These are phyloP conservation scores for Thymelicus sylvestris DNA, from an alignment of 2,888 invertebrate genomes.

Conservation along the genomic window DNA sequence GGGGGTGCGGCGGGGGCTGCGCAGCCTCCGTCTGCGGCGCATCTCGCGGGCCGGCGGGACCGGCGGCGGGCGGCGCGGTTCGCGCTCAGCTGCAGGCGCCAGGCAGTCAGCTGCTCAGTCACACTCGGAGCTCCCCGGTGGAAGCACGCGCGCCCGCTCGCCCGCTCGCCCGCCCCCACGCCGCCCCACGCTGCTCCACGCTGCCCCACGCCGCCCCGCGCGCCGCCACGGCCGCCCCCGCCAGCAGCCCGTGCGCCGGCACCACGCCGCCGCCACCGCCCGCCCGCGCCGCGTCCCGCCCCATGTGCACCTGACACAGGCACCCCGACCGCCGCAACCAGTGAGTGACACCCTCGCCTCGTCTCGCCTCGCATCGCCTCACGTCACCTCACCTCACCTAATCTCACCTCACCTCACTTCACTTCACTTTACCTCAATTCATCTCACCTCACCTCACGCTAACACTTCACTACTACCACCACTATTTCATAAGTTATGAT, in stretches of 20 bases:
- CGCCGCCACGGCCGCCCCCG: conserved; percentile 40
- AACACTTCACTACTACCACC: background rate
- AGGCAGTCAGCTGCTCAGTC: conserved; percentile 54
- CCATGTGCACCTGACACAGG: conserved; percentile 71
- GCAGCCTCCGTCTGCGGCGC: conserved; percentile 62
- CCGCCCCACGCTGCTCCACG: conserved; percentile 49
- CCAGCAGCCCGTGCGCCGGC: conserved; percentile 46
- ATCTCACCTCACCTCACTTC: background rate
- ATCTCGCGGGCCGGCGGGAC: conserved; percentile 41
- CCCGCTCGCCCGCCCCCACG: conserved; percentile 39
- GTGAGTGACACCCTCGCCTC: conserved; percentile 9
- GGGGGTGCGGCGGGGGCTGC: conserved; percentile 38
- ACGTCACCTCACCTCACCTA: too few species aligned
- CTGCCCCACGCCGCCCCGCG: conserved; percentile 46
- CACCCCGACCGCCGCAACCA: conserved; percentile 41
- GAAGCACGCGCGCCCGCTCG: conserved; percentile 4
- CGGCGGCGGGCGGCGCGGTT: conserved; percentile 22
- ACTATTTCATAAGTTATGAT: too few species aligned
- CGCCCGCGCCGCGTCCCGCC: conserved; percentile 47
- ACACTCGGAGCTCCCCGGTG: conserved; percentile 55
- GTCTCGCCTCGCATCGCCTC: too few species aligned
- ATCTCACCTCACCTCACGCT: background rate
- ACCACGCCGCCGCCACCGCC: conserved; percentile 50
- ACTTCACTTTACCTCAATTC: too few species aligned
- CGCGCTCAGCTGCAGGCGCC: conserved; percentile 41